A percentile compares a stretch with the other conserved stretches of the same genome.
phyloP scores from a whole-genome alignment of 2,888 invertebrate species.

The Agrotis segetum region DNA sequence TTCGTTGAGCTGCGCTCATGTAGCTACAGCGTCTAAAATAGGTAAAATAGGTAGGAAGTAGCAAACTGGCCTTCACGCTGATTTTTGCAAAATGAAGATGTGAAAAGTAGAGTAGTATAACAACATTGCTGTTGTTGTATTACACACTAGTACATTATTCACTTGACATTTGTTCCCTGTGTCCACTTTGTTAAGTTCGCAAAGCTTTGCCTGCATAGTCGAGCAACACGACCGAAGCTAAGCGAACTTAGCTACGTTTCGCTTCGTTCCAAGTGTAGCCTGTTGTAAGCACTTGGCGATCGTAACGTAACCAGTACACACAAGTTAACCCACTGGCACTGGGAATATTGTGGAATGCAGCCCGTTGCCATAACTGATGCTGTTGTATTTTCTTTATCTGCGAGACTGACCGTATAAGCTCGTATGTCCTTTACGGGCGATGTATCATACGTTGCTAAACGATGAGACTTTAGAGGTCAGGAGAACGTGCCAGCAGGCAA shows the following conservation, averaged over 20 bases:
- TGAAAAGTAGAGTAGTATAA: no score
- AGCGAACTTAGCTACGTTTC: not conserved
- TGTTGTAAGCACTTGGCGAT: constrained; percentile 30
- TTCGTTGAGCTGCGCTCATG: not conserved
- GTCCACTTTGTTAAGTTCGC: not conserved
- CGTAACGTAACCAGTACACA: constrained; percentile 40
- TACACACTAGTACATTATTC: not conserved
- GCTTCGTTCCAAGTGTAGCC: not conserved
- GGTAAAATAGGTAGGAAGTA: no score
- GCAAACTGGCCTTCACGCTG: no score
- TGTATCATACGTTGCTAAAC: constrained; percentile 8
- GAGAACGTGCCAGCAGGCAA: not conserved
- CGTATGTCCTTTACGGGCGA: constrained; percentile 34
- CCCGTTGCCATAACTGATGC: constrained; percentile 36
- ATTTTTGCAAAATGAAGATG: no score
- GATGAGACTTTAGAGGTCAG: constrained; percentile 13
- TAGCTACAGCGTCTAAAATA: not conserved
- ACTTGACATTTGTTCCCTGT: not conserved
- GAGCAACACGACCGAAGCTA: no score
- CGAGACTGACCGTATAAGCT: constrained; percentile 20
- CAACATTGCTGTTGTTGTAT: no score
- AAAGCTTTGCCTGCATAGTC: no score
- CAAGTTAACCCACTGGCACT: constrained; percentile 46
- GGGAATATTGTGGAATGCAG: constrained; percentile 39
- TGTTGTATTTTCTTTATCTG: constrained; percentile 35